Conservation (phyloP, 1,140 invertebrate genomes). For the Phymastichus coffea region DNA sequence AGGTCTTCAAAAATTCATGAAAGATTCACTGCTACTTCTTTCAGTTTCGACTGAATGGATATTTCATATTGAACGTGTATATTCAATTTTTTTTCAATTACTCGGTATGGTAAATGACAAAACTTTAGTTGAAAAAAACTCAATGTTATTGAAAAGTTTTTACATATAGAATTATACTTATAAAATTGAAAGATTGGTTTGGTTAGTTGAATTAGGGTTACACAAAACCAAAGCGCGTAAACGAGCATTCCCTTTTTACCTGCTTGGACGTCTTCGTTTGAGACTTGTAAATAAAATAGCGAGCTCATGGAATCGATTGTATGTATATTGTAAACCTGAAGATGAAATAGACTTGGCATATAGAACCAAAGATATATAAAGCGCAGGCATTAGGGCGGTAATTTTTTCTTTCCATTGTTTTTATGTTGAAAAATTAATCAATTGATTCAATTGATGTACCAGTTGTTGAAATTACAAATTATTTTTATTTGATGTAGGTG, state of each 20-base stretch:
- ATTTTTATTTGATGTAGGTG: background rate
- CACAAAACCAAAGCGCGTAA: conserved; percentile 19
- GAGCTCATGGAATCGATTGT: conserved; percentile 7
- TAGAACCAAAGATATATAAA: conserved; percentile 17
- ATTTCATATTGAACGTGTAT: too few relatives aligned
- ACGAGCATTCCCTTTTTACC: conserved; percentile 17
- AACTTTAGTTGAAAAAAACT: background rate
- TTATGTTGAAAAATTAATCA: background rate
- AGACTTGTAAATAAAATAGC: conserved; percentile 3
- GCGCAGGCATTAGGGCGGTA: background rate
- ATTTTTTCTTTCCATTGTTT: conserved; percentile 6
- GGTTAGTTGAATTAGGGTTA: background rate
- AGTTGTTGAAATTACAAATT: conserved; percentile 6
- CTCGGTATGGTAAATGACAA: too few relatives aligned
- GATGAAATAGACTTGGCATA: conserved; percentile 7
- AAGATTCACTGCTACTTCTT: too few relatives aligned
- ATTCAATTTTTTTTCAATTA: too few relatives aligned
- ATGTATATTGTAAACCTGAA: background rate
- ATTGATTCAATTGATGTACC: conserved; percentile 1
- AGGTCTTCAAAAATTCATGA: conserved; percentile 6
- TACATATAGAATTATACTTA: background rate
- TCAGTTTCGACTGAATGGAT: too few relatives aligned
- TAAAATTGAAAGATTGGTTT: conserved; percentile 19
- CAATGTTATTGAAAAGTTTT: background rate
- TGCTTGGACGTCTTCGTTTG: conserved; percentile 1